Evolutionary conservation across 2,797 vertebrate species (phyloP).

Genomic region (Podarcis siculus): DNA sequence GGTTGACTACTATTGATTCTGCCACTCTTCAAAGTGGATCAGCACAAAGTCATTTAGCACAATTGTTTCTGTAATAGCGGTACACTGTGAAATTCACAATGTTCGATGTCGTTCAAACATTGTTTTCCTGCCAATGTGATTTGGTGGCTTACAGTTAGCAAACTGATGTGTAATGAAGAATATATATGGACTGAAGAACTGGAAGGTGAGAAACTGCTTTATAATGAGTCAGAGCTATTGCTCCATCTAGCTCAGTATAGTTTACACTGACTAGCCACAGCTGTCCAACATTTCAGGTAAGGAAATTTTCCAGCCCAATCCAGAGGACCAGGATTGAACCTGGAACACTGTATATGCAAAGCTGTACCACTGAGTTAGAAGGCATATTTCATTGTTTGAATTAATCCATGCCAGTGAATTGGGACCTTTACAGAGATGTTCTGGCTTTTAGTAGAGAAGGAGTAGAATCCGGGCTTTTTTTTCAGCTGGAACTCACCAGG

Average conservation of each 20-base stretch:
- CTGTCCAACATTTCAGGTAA: too few relatives aligned
- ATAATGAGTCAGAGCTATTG: background rate
- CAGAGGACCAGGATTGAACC: too few relatives aligned
- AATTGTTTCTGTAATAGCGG: slow-evolving; percentile 19
- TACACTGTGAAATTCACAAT: slow-evolving; percentile 7
- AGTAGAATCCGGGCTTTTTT: too few relatives aligned
- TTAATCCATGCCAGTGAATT: background rate
- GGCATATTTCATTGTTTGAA: background rate
- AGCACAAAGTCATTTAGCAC: slow-evolving; percentile 10
- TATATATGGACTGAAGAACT: background rate
- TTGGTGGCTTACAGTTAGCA: background rate
- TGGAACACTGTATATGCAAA: too few relatives aligned
- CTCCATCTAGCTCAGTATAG: background rate
- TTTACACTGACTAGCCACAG: too few relatives aligned
- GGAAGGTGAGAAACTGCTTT: background rate
- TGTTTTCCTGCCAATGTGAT: background rate
- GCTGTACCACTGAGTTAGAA: background rate
- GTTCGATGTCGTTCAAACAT: background rate
- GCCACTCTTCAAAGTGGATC: slow-evolving; percentile 10
- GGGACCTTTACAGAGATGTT: background rate
- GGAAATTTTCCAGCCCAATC: too few relatives aligned
- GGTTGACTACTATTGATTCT: slow-evolving; percentile 18
- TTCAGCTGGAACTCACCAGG: too few relatives aligned
- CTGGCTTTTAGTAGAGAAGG: background rate
- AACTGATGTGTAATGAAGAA: background rate